Evolutionary conservation across 2,797 vertebrate genomes (phyloP).

Genomic region (Hephaestus fuliginosus): DNA sequence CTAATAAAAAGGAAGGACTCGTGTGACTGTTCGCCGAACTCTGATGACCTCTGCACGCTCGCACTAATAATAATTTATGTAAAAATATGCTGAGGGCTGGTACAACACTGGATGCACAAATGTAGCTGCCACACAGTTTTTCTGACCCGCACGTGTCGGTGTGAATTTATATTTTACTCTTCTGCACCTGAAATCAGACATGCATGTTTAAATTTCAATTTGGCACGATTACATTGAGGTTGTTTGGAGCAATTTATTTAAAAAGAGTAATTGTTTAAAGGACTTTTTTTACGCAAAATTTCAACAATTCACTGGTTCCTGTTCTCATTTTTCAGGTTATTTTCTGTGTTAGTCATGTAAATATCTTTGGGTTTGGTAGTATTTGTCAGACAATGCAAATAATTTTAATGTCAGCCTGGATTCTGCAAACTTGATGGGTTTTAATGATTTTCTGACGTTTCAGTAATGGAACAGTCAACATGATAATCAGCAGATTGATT

Average conservation of each 20-base stretch:
- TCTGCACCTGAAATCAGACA: background rate
- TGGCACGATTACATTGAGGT: no score
- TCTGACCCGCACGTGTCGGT: background rate
- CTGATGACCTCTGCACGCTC: conserved; percentile 30
- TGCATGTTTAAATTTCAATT: no score
- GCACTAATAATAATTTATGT: conserved; percentile 9
- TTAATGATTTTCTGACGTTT: background rate
- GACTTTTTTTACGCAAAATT: no score
- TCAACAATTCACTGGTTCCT: no score
- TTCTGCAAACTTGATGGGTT: background rate
- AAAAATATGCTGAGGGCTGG: background rate
- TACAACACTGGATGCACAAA: background rate
- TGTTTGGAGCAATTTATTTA: background rate
- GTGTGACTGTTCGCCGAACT: conserved; percentile 24
- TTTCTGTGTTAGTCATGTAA: background rate
- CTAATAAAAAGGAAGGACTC: conserved; percentile 1
- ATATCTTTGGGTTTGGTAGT: background rate
- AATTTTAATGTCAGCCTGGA: background rate
- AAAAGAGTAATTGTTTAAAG: background rate
- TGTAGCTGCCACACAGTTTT: background rate
- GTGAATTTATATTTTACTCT: background rate
- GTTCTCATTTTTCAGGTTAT: background rate
- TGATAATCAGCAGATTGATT: background rate
- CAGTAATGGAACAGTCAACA: background rate
- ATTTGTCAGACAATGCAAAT: background rate